Base-by-base conservation (phyloP, 2,113 vertebrate species). In the Brienomyrus brachyistius region DNA sequence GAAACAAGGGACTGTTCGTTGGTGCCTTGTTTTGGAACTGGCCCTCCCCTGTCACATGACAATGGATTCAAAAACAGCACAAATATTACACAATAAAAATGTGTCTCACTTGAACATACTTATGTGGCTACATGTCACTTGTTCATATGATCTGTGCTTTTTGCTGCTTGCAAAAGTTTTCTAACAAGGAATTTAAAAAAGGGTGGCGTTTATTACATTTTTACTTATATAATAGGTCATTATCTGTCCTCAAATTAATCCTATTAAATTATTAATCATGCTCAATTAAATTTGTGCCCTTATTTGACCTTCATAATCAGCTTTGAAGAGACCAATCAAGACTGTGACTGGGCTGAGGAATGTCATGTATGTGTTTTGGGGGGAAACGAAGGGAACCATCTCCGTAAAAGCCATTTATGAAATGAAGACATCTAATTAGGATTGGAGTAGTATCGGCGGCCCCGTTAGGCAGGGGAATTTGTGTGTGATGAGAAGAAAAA, bases 351-450 rank as follows among this genome's bases (percentile, higher is more conserved):
- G 47, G 48, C 83, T 48, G 83, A 21, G 83, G 48, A 86, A 86
- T 86, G 45, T 50, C 23, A 86, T 86, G 45, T 51, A 51, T 27
- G 45, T 86, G 45, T 86, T 86, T 48, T 48, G 23, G 74, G 35
- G 56, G 15, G 48, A 31, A 21, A 51, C 3, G 83, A 21, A 48
- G 23, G 6, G 48, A 86, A 5, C 8, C 43, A 11, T 50, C 51
- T 88, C 21, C 11, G 31, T 31, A 88, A 88, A 88, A 59, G 52
- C 21, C 35, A 40, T 88, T 88, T 59, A 56, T 40, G 52, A 62
- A 88, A 88, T 45, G 56, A 88, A 59, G 87, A 88, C 54, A 62
- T 62, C 87, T 45, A 62, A 88, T 88, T 62, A 88, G 87, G 40
- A 27, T 62, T 54, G 43, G 54, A 62, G 52, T 88, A 6, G 40